A percentile compares a stretch with the other conserved stretches of the same genome.
These are phyloP conservation scores for Chelonus insularis DNA, from an alignment of 1,140 invertebrate genomes.

Conservation along the genomic window DNA sequence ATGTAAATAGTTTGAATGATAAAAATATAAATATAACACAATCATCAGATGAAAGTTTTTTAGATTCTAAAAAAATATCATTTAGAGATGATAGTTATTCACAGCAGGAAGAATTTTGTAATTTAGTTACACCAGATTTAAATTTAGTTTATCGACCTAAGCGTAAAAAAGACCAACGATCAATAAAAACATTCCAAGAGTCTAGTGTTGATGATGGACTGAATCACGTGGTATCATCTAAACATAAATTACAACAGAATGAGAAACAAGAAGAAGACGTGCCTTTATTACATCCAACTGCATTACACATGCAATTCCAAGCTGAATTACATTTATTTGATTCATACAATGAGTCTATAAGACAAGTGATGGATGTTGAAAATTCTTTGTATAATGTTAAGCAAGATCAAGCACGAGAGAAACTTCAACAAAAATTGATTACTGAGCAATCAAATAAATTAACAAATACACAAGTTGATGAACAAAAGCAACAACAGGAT, in stretches of 20 bases:
- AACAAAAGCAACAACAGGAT: neutral
- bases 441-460: constrained; percentile 27
- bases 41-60: constrained; percentile 38
- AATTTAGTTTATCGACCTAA: constrained; percentile 50
- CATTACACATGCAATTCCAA: constrained; percentile 57
- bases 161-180: constrained; percentile 37
- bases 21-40: constrained; percentile 35
- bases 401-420: constrained; percentile 41
- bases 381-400: constrained; percentile 48
- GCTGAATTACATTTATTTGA: constrained; percentile 55
- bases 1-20: constrained; percentile 33
- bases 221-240: neutral
- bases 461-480: constrained; percentile 29
- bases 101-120: constrained; percentile 49
- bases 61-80: constrained; percentile 53
- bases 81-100: constrained; percentile 47
- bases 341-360: constrained; percentile 52
- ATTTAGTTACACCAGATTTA: constrained; percentile 51
- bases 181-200: constrained; percentile 32
- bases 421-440: constrained; percentile 34
- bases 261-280: constrained; percentile 31
- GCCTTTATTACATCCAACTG: constrained; percentile 48
- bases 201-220: constrained; percentile 23
- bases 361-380: constrained; percentile 51
- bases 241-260: constrained; percentile 5